Percentiles rank a stretch among this genome's conserved stretches.
Conservation (phyloP, 2,888 invertebrate genomes). For the Blera fallax region DNA sequence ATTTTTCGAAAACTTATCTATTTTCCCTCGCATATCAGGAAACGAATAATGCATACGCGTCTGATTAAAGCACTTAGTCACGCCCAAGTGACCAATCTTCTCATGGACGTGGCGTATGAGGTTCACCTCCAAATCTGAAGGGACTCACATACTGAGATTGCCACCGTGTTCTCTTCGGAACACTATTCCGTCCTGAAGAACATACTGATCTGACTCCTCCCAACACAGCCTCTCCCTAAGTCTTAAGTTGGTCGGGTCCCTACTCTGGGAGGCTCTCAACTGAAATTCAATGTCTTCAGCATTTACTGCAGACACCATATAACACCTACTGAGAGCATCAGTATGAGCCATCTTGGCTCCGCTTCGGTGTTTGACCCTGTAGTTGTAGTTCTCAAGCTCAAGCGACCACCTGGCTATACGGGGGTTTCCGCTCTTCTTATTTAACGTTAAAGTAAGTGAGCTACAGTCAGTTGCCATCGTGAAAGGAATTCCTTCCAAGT, state of each 20-base stretch:
- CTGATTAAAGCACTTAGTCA: conserved; percentile 73
- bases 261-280: not conserved
- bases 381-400: too few species aligned
- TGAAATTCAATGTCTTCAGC: not conserved
- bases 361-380: too few species aligned
- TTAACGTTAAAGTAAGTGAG: too few species aligned
- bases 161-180: not conserved
- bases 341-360: too few species aligned
- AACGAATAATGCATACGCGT: conserved; percentile 77
- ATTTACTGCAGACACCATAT: not conserved
- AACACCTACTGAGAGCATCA: not conserved
- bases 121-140: conserved; percentile 76
- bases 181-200: not conserved
- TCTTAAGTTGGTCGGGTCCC: not conserved
- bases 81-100: conserved; percentile 74
- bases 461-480: too few species aligned
- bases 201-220: not conserved
- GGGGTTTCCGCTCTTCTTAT: too few species aligned
- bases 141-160: conserved; percentile 68
- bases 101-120: conserved; percentile 74
- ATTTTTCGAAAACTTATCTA: not conserved
- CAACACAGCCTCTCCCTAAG: not conserved
- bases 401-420: too few species aligned
- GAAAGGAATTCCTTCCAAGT: too few species aligned
- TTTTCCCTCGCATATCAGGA: conserved; percentile 75